Conservation (phyloP, 2,113 vertebrate genomes). For the Poecile atricapillus region DNA sequence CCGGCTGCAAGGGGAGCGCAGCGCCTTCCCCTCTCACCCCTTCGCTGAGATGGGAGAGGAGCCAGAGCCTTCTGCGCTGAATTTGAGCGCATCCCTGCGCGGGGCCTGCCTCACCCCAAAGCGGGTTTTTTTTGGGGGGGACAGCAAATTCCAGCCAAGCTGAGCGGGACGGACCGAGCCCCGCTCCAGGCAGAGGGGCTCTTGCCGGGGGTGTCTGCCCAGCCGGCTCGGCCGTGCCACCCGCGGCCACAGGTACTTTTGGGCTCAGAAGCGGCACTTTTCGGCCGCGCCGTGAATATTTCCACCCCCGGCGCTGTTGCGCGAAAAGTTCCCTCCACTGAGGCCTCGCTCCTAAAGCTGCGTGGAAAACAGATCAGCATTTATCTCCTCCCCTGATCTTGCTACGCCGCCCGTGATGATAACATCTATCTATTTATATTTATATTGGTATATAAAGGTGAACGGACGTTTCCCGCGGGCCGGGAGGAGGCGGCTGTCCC, state of each 20-base stretch:
- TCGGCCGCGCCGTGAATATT: background rate
- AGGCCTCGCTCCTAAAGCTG: background rate
- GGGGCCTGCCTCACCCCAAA: background rate
- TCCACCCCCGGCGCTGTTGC: background rate
- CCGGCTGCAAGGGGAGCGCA: background rate
- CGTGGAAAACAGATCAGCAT: background rate
- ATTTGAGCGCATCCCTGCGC: background rate
- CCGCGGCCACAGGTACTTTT: background rate
- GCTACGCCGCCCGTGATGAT: background rate
- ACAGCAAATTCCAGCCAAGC: background rate
- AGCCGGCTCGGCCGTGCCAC: background rate
- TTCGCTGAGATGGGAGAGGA: too few relatives aligned
- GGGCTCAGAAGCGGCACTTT: background rate
- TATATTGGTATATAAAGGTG: rapidly evolving
- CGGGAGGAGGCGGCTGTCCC: background rate
- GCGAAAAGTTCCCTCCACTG: background rate
- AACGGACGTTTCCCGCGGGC: too few relatives aligned
- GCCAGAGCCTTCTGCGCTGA: background rate
- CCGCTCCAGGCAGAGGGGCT: background rate
- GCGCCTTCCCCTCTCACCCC: background rate
- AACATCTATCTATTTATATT: background rate
- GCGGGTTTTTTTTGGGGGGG: rapidly evolving
- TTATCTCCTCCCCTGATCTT: background rate
- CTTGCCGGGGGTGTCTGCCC: too few relatives aligned
- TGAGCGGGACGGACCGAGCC: background rate